A percentile compares a stretch with the other conserved stretches of the same genome.
Evolutionary conservation across 2,797 vertebrate species (phyloP).

Genomic region (Rhynchotus rufescens): DNA sequence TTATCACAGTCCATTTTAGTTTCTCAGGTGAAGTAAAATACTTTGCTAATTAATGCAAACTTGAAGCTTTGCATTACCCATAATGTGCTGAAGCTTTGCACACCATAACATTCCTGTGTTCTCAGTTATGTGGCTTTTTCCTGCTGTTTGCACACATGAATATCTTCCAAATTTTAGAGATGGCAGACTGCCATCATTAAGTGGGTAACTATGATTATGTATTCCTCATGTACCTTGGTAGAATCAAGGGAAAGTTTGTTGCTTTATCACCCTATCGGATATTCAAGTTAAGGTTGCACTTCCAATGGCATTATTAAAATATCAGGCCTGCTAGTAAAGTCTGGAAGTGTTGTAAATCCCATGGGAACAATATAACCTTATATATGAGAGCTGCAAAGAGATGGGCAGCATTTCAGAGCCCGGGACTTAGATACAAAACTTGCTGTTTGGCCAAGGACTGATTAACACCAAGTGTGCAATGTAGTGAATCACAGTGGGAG

Average conservation of each 20-base stretch:
- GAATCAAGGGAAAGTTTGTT: neutral
- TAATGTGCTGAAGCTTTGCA: no score
- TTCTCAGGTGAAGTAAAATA: neutral
- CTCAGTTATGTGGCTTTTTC: neutral
- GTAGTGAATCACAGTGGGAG: neutral
- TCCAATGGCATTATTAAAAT: neutral
- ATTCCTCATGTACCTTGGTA: neutral
- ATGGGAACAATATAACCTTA: neutral
- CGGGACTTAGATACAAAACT: neutral
- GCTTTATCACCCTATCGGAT: neutral
- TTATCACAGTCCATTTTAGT: neutral
- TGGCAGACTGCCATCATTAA: neutral
- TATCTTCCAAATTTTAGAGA: neutral
- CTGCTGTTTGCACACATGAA: neutral
- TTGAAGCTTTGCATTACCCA: neutral
- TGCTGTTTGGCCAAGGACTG: neutral
- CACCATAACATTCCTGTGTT: rapidly evolving
- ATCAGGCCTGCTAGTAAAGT: neutral
- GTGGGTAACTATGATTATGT: neutral
- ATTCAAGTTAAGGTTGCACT: neutral
- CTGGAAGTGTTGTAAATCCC: neutral
- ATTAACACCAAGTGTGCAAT: neutral
- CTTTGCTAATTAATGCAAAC: neutral
- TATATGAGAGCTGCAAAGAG: neutral
- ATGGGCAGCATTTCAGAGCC: neutral